Evolutionary conservation across 2,113 vertebrate species (phyloP), one percentile per base, ranked within the genome.

Genomic region (Onychorhynchus coronatus): DNA sequence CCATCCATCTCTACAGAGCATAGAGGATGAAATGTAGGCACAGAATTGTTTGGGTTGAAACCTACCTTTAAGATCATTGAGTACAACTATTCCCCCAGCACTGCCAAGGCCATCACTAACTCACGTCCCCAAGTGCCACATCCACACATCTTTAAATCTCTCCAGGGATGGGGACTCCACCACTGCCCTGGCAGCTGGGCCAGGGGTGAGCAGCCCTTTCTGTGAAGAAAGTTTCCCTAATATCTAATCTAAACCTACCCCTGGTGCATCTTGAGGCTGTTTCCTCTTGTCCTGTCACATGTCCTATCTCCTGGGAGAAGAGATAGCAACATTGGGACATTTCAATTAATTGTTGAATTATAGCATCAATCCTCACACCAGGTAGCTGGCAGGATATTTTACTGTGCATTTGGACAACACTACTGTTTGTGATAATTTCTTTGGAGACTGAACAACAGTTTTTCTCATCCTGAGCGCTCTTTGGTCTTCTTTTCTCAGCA

Each of bases 401-500:
- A 19, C 6, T 8, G 21, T 19, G 39, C 6, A 20, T 65, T 82
- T 53, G 12, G 22, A 46, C 8, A 37, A 8, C 17, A n/a, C 17
- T 35, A 49, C 2, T 74, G 10, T 28, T 56, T 59, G 33, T 74
- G 19, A 28, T 68, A 22, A 47, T 68, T 84, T 81, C 16, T 68
- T 78, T 53, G 12, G 20, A 85, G 75, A 68, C 9, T 76, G 20
- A 91, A 47, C 5, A 61, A 7, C 23, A 49, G 30, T 62, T 91
- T 91, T 50, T 55, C 18, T 79, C 24, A 55, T 19, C 16, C 52
- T 82, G 27, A 72, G 16, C 12, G 53, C 6, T 56, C 55, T 67
- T 71, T 88, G 49, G 23, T 96, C 71, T 96, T 92, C 33, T 79
- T 86, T 85, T 70, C 46, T 46, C 89, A 99, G 99, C 98, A 7